Base-by-base conservation (phyloP, 23 tunicate species). In the Diplosoma virens region DNA sequence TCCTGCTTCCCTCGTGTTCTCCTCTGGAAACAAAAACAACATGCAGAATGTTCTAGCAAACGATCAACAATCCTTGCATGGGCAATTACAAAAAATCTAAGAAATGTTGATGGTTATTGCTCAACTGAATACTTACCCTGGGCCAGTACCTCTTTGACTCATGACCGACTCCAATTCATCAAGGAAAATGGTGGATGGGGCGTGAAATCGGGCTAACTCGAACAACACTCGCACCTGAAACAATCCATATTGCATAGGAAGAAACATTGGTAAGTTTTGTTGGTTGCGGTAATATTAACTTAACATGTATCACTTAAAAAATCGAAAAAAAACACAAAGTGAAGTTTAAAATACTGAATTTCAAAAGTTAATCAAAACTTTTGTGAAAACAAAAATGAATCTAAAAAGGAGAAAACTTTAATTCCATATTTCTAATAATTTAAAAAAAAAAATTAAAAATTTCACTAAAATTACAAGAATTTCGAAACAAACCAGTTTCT, bases 101-200 rank as follows among this genome's bases (percentile, higher is more conserved):
- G 14, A 41, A 14, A 9, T 41, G 9, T 41, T 9, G 9, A 7
- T 41, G 50, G 14, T 14, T 41, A 41, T 41, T 41, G 50, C 50
- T 41, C 50, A 7, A 14, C 50, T 7, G 14, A 7, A 41, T 41
- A 41, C 53, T 60, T 65, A 90, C 97, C 97, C 97, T 14, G 97
- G 87, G 26, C 91, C 91, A 0, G 97, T 87, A 23, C 97, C 97
- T 52, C 97, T 67, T 33, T 92, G 97, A 52, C 97, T 92, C 97
- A 92, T 92, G 0, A 92, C 97, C 1, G 87, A 80, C 71, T 92
- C 97, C 25, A 92, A 68, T 71, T 92, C 97, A 76, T 92, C 97
- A 30, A 92, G 84, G 66, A 92, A 92, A 11, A 92, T 92, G 36
- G 97, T 92, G 22, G 97, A 92, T 18, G 97, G 97, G 1, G 97